Percentiles rank a stretch among this genome's conserved stretches.
Conservation (phyloP, 1,140 invertebrate genomes). For the Pomacea maculata region DNA sequence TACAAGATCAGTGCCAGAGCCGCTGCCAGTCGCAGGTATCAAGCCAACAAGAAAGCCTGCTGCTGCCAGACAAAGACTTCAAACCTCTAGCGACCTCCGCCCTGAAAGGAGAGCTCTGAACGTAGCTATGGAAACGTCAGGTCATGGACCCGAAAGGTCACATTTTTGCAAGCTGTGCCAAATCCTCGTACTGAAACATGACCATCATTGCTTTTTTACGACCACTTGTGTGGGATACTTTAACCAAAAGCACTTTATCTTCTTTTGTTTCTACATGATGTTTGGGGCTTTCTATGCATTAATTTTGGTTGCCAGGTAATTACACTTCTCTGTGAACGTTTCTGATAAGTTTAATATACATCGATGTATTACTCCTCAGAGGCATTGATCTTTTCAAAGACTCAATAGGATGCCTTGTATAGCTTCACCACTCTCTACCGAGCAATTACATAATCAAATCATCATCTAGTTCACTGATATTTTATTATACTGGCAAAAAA, state of each 20-base stretch:
- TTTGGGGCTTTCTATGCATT: conserved; percentile 37
- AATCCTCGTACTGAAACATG: conserved; percentile 85
- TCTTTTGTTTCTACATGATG: conserved; percentile 80
- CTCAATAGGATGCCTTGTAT: background rate
- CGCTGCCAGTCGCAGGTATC: too few species aligned
- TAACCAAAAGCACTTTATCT: conserved; percentile 89
- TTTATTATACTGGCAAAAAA: too few species aligned
- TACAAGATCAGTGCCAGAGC: too few species aligned
- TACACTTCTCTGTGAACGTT: background rate
- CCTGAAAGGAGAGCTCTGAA: too few species aligned
- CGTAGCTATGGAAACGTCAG: too few species aligned
- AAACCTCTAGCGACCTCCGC: too few species aligned
- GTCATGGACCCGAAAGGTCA: conserved; percentile 60
- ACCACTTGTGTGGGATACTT: conserved; percentile 88
- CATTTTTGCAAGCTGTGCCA: conserved; percentile 88
- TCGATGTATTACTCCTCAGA: background rate
- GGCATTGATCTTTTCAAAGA: background rate
- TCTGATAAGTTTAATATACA: background rate
- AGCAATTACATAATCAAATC: too few species aligned
- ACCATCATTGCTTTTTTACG: conserved; percentile 95
- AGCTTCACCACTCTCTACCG: background rate
- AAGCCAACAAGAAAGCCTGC: too few species aligned
- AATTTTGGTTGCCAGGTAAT: conserved; percentile 45
- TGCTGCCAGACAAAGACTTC: too few species aligned
- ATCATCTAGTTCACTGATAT: too few species aligned